Conservation (phyloP, 2,888 invertebrate genomes). For the Melolontha melolontha region DNA sequence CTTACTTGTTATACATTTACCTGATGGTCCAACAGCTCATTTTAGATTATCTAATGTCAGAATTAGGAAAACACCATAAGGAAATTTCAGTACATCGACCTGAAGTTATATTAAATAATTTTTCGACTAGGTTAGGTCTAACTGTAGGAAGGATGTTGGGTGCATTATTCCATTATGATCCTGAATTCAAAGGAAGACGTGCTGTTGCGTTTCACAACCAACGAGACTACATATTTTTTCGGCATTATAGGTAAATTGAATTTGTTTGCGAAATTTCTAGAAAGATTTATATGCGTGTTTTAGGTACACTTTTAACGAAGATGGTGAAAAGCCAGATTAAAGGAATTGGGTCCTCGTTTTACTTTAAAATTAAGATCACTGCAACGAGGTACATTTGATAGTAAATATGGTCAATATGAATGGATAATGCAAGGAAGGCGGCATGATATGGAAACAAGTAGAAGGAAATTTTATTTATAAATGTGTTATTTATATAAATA, state of each 20-base stretch:
- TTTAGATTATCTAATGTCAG: slow-evolving; percentile 94
- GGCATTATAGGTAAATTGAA: slow-evolving; percentile 83
- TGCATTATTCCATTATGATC: slow-evolving; percentile 94
- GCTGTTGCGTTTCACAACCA: slow-evolving; percentile 99
- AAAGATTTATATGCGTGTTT: slow-evolving; percentile 42
- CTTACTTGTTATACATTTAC: slow-evolving; percentile 91
- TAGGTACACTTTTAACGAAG: slow-evolving; percentile 89
- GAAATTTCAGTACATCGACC: slow-evolving; percentile 91
- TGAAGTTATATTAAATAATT: slow-evolving; percentile 96
- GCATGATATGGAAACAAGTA: slow-evolving; percentile 93
- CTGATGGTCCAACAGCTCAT: slow-evolving; percentile 96
- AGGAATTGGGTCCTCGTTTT: slow-evolving; percentile 97
- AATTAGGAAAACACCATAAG: slow-evolving; percentile 79
- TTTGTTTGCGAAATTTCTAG: slow-evolving; percentile 5
- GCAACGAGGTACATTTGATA: slow-evolving; percentile 97
- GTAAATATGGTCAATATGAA: slow-evolving; percentile 96
- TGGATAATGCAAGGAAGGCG: slow-evolving; percentile 93
- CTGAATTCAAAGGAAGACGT: slow-evolving; percentile 92
- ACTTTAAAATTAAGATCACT: slow-evolving; percentile 92
- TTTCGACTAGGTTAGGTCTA: slow-evolving; percentile 92
- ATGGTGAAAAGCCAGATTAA: slow-evolving; percentile 79
- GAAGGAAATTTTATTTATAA: slow-evolving; percentile 93
- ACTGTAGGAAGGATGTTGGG: slow-evolving; percentile 93
- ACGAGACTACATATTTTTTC: slow-evolving; percentile 97
- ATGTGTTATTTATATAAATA: slow-evolving; percentile 21